phyloP scores from a whole-genome alignment of 1,140 invertebrate genomes.

The Episyrphus balteatus region DNA sequence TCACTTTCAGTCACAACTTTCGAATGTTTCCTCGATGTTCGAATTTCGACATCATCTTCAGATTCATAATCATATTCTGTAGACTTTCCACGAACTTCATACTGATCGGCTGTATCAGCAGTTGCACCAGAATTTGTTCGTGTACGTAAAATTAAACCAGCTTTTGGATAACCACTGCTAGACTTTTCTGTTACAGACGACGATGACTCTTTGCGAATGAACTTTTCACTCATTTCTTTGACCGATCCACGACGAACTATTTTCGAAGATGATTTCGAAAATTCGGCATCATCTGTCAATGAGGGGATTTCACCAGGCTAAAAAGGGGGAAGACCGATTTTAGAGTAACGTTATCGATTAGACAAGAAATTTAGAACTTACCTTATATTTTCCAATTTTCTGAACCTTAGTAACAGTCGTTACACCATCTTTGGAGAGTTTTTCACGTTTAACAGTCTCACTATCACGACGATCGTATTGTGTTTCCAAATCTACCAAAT shows the following conservation, averaged over 20 bases:
- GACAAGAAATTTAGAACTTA: constrained; percentile 1
- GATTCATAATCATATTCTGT: neutral
- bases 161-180: constrained; percentile 45
- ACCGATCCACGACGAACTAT: constrained; percentile 54
- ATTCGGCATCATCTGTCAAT: neutral
- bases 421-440: constrained; percentile 12
- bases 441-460: neutral
- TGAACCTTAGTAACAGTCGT: constrained; percentile 21
- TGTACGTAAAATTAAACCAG: constrained; percentile 53
- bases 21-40: neutral
- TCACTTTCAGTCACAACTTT: constrained; percentile 16
- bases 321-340: neutral
- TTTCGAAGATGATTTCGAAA: constrained; percentile 30
- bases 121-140: constrained; percentile 4
- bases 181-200: constrained; percentile 9
- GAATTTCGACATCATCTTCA: neutral
- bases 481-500: constrained; percentile 37
- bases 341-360: too few species aligned
- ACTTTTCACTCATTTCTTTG: constrained; percentile 60
- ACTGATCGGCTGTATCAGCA: constrained; percentile 2
- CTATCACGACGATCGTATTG: constrained; percentile 11
- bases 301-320: neutral
- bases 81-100: neutral
- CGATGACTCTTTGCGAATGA: constrained; percentile 40
- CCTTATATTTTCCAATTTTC: constrained; percentile 17